phyloP scores from a whole-genome alignment of 2,888 invertebrate species.

The Agrotis clavis region DNA sequence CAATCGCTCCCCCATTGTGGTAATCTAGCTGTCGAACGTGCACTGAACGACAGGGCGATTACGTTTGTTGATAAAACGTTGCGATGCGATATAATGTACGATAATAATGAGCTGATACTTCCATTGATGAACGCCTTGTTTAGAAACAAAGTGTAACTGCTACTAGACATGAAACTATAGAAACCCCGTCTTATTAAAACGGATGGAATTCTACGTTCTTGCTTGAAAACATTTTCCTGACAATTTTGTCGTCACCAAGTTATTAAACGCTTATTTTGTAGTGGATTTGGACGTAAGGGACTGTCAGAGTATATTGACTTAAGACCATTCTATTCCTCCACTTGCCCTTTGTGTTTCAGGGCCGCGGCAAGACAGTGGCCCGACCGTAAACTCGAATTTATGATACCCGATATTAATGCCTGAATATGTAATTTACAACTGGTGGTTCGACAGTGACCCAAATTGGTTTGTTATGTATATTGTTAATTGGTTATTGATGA shows the following conservation, averaged over 20 bases:
- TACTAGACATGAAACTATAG: not conserved
- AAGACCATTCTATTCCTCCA: too few relatives aligned
- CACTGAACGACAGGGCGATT: constrained; percentile 18
- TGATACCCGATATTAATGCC: too few relatives aligned
- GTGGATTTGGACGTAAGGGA: too few relatives aligned
- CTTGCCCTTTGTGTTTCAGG: too few relatives aligned
- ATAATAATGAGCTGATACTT: not conserved
- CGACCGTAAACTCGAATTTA: too few relatives aligned
- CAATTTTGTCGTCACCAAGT: constrained; percentile 13
- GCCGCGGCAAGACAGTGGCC: too few relatives aligned
- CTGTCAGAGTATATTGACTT: too few relatives aligned
- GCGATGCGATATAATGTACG: constrained; percentile 1
- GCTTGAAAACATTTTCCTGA: not conserved
- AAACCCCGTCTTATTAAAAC: not conserved
- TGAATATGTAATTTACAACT: not conserved
- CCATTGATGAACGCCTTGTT: not conserved
- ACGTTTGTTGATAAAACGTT: constrained; percentile 12
- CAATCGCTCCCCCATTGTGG: constrained; percentile 26
- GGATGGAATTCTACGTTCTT: not conserved
- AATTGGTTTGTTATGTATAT: constrained; percentile 12
- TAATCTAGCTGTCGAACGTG: constrained; percentile 30
- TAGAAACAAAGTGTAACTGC: not conserved
- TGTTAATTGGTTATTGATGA: constrained; percentile 30
- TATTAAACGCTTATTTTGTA: too few relatives aligned
- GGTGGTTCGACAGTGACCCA: constrained; percentile 8